Evolutionary conservation across 1,140 invertebrate species (phyloP).

Genomic region (Chironomus striatipennis): DNA sequence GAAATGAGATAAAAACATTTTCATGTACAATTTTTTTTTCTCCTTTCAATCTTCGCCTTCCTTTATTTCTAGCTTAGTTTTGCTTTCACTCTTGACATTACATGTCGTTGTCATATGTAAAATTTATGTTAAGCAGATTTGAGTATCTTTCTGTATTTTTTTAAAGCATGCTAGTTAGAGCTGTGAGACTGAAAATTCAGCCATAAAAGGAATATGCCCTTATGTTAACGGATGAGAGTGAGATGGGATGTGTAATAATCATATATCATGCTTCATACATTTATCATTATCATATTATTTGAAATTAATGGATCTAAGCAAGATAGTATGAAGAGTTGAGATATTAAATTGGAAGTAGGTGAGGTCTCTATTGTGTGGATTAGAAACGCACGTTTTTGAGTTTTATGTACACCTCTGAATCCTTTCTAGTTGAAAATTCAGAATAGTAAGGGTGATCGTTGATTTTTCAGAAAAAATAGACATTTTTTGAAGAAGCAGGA

Average conservation of each 20-base stretch:
- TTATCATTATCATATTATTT: slow-evolving; percentile 24
- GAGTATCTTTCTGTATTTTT: no score
- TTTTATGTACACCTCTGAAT: no score
- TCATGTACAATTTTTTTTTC: slow-evolving; percentile 10
- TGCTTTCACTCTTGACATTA: background rate
- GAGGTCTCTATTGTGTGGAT: background rate
- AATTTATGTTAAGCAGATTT: no score
- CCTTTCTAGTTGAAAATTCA: no score
- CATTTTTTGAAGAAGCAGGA: no score
- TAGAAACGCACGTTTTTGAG: no score
- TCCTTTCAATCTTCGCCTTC: background rate
- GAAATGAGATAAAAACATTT: slow-evolving; percentile 6
- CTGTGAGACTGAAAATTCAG: background rate
- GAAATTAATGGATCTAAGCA: background rate
- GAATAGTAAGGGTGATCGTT: no score
- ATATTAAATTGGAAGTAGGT: background rate
- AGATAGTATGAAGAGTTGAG: background rate
- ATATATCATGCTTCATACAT: background rate
- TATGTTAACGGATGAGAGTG: background rate
- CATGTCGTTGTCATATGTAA: no score
- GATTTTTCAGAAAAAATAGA: no score
- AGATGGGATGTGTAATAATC: background rate
- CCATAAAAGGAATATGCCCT: background rate
- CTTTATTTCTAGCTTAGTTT: background rate
- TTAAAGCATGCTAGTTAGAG: background rate